Percentiles rank a stretch among this genome's conserved stretches.
phyloP scores from a whole-genome alignment of 2,113 vertebrate genomes.

The Eclectus roratus region DNA sequence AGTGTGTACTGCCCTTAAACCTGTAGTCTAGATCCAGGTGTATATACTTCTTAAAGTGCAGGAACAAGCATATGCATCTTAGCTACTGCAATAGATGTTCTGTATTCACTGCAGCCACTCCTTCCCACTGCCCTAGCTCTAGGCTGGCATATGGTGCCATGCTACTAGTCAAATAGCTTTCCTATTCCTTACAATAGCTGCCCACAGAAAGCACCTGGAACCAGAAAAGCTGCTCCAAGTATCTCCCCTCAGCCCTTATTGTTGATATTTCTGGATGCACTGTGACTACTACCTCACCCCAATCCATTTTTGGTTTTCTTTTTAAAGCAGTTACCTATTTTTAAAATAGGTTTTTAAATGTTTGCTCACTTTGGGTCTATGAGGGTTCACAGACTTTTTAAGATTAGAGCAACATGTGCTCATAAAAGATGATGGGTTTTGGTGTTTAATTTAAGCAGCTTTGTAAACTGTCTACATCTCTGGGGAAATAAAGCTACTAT shows the following conservation, averaged over 20 bases:
- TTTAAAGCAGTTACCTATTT: slow-evolving; percentile 36
- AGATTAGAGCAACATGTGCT: not conserved
- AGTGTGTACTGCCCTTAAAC: not conserved
- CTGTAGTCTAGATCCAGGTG: not conserved
- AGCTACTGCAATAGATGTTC: accelerated
- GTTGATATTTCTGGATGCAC: slow-evolving; percentile 29
- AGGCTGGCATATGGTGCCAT: accelerated
- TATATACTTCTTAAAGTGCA: accelerated
- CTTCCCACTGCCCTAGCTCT: not conserved
- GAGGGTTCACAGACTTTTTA: not conserved
- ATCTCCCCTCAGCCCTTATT: not conserved
- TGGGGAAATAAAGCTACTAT: not conserved
- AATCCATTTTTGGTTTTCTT: not conserved
- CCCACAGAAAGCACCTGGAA: not conserved
- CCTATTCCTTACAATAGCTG: not conserved
- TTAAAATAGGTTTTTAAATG: not conserved
- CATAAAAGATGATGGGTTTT: not conserved
- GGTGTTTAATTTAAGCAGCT: not conserved
- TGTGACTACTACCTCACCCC: slow-evolving; percentile 59
- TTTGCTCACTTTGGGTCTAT: not conserved
- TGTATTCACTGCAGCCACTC: not conserved
- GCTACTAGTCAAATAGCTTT: accelerated
- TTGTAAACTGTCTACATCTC: not conserved
- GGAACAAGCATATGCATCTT: accelerated
- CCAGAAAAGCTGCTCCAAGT: not conserved